A percentile compares a stretch with the other conserved stretches of the same genome.
Conservation (phyloP, 2,888 invertebrate species). For the Exocentrus adspersus region DNA sequence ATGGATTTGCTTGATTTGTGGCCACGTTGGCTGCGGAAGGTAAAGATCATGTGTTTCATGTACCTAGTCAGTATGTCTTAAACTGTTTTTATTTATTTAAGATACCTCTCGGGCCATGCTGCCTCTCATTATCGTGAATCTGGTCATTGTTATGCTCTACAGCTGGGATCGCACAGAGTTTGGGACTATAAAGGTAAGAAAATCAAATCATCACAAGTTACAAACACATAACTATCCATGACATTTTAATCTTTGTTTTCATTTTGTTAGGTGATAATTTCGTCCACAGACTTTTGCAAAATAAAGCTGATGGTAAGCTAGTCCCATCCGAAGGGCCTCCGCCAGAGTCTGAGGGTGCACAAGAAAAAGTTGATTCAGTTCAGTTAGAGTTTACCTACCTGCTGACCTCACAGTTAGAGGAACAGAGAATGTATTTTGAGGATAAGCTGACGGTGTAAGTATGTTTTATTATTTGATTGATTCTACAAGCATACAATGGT, state of each 20-base stretch:
- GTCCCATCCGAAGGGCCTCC: slow-evolving; percentile 80
- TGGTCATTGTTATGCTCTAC: slow-evolving; percentile 97
- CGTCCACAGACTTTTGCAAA: slow-evolving; percentile 89
- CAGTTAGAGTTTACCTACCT: slow-evolving; percentile 97
- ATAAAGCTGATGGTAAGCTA: slow-evolving; percentile 95
- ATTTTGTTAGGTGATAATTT: slow-evolving; percentile 49
- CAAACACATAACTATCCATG: not conserved
- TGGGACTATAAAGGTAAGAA: slow-evolving; percentile 97
- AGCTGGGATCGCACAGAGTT: slow-evolving; percentile 94
- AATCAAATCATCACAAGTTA: too few relatives aligned
- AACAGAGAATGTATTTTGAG: slow-evolving; percentile 92
- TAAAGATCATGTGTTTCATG: too few relatives aligned
- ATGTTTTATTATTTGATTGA: too few relatives aligned
- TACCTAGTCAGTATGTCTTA: too few relatives aligned
- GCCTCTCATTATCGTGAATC: slow-evolving; percentile 95
- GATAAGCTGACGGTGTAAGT: slow-evolving; percentile 71
- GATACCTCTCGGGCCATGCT: slow-evolving; percentile 85
- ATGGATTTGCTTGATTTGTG: slow-evolving; percentile 99
- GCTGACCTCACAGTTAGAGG: slow-evolving; percentile 93
- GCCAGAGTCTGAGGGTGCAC: slow-evolving; percentile 68
- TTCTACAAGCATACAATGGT: too few relatives aligned
- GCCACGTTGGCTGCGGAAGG: slow-evolving; percentile 94
- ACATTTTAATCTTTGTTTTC: not conserved
- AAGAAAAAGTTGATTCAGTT: slow-evolving; percentile 92
- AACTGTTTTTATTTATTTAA: too few relatives aligned